Evolutionary conservation across 2,797 vertebrate genomes (phyloP).

Genomic region (Valencia hispanica): DNA sequence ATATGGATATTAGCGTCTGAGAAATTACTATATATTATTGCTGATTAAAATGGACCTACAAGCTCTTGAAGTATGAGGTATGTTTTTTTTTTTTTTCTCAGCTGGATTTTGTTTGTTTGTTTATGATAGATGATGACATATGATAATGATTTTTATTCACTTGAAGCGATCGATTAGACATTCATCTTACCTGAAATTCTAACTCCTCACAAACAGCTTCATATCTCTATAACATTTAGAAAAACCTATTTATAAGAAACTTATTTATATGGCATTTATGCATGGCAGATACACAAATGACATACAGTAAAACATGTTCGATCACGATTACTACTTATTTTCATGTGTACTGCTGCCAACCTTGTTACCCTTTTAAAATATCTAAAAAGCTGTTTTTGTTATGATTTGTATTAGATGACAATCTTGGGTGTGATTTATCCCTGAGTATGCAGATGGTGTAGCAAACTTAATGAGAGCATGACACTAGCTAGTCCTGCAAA

Average conservation of each 20-base stretch:
- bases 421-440: slow-evolving; percentile 10
- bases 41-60: too few species aligned
- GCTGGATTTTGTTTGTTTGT: too few species aligned
- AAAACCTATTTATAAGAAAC: neutral
- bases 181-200: too few species aligned
- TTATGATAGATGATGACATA: too few species aligned
- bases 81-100: too few species aligned
- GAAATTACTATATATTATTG: too few species aligned
- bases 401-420: slow-evolving; percentile 28
- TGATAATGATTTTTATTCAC: too few species aligned
- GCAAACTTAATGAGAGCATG: slow-evolving; percentile 17
- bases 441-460: slow-evolving; percentile 26
- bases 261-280: slow-evolving; percentile 1
- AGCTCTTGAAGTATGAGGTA: too few species aligned
- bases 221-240: too few species aligned
- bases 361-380: slow-evolving; percentile 19
- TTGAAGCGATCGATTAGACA: too few species aligned
- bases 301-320: slow-evolving; percentile 11
- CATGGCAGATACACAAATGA: slow-evolving; percentile 6
- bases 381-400: slow-evolving; percentile 15
- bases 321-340: slow-evolving; percentile 20
- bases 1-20: too few species aligned
- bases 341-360: slow-evolving; percentile 7
- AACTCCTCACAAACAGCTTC: too few species aligned
- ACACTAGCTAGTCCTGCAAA: slow-evolving; percentile 14